These are phyloP conservation scores for Biston stratarius DNA, from an alignment of 2,888 invertebrate genomes.

Conservation along the genomic window DNA sequence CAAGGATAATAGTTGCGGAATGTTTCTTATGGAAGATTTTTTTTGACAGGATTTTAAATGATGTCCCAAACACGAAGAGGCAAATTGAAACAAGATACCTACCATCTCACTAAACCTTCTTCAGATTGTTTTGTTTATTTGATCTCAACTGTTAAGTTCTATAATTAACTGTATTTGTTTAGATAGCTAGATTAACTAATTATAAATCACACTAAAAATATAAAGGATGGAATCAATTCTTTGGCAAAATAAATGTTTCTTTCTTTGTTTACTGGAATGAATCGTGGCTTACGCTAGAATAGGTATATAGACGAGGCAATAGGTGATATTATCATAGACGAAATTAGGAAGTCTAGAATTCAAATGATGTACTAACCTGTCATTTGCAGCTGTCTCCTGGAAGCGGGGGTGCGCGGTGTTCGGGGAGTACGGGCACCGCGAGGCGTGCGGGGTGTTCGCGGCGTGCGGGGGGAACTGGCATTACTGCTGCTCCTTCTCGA, in stretches of 20 bases:
- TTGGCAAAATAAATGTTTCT: too few species aligned
- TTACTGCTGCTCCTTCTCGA: slow-evolving; percentile 68
- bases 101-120: too few species aligned
- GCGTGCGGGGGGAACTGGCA: slow-evolving; percentile 70
- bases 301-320: background rate
- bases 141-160: too few species aligned
- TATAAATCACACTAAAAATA: too few species aligned
- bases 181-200: too few species aligned
- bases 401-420: slow-evolving; percentile 79
- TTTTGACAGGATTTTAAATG: background rate
- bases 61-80: too few species aligned
- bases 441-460: slow-evolving; percentile 72
- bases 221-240: too few species aligned
- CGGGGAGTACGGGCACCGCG: slow-evolving; percentile 72
- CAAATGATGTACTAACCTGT: slow-evolving; percentile 70
- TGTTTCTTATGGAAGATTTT: background rate
- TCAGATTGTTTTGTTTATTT: too few species aligned
- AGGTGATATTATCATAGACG: background rate
- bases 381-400: slow-evolving; percentile 84
- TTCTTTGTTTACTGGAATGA: too few species aligned
- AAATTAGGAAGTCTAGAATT: background rate
- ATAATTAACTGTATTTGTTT: too few species aligned
- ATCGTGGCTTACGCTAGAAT: background rate
- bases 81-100: too few species aligned
- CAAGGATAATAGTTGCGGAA: background rate